Conservation (phyloP, 2,797 vertebrate species). For the Galago senegalensis region DNA sequence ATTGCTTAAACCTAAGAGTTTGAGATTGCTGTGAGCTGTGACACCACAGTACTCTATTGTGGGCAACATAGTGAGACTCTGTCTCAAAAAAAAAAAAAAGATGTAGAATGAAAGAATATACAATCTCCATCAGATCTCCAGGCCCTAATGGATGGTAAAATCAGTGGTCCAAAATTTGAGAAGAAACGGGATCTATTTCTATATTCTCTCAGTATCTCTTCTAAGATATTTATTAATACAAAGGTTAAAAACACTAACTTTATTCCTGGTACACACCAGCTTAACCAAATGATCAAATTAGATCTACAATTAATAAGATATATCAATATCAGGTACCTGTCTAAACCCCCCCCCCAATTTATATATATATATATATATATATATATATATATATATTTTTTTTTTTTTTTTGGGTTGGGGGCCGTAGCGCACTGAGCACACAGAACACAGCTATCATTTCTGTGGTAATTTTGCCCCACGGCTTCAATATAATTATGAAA, state of each 20-base stretch:
- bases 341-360: background rate
- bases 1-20: too few relatives aligned
- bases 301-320: background rate
- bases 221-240: background rate
- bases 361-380: background rate
- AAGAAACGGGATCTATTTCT: background rate
- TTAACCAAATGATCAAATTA: constrained; percentile 21
- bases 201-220: background rate
- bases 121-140: background rate
- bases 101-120: background rate
- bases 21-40: too few relatives aligned
- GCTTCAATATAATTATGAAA: constrained; percentile 24
- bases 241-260: background rate
- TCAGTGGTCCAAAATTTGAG: background rate
- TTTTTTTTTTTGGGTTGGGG: too few relatives aligned
- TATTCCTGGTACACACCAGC: background rate
- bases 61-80: too few relatives aligned
- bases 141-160: background rate
- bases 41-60: too few relatives aligned
- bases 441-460: background rate
- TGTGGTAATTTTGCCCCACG: background rate
- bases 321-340: background rate
- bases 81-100: too few relatives aligned
- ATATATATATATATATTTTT: too few relatives aligned
- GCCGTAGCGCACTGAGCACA: background rate